Evolutionary conservation across 2,797 vertebrate species (phyloP).

Genomic region (Artibeus lituratus): DNA sequence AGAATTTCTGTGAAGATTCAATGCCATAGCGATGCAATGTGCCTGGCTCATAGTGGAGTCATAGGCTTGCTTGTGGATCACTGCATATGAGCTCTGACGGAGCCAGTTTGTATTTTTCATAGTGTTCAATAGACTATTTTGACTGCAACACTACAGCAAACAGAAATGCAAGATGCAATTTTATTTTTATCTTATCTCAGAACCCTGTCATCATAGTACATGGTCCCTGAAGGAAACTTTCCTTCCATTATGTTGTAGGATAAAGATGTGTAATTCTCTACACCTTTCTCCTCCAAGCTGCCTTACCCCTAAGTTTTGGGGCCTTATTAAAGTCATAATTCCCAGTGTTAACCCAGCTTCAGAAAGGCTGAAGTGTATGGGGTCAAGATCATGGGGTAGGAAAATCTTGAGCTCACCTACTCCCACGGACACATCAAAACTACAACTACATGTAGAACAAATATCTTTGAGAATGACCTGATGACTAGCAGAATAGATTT

Average conservation of each 20-base stretch:
- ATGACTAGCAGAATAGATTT: background rate
- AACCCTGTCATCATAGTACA: background rate
- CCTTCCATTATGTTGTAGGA: background rate
- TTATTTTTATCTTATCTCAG: background rate
- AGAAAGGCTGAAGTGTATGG: background rate
- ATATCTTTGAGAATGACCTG: background rate
- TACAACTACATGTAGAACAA: background rate
- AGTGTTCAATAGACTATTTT: background rate
- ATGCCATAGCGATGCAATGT: fast-evolving
- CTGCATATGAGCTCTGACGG: background rate
- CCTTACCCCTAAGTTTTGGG: background rate
- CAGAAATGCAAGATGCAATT: background rate
- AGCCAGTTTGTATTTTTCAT: background rate
- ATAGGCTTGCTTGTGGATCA: background rate
- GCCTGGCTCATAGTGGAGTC: background rate
- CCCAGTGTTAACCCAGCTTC: background rate
- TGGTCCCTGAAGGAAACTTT: background rate
- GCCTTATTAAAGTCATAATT: background rate
- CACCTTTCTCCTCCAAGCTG: background rate
- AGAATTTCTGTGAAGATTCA: background rate
- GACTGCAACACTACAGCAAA: background rate
- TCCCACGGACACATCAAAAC: background rate
- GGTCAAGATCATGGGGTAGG: background rate
- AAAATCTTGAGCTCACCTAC: background rate
- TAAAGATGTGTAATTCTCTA: conserved; percentile 46